Evolutionary conservation across 1,140 invertebrate genomes (phyloP).

Genomic region (Meteorus sp.): DNA sequence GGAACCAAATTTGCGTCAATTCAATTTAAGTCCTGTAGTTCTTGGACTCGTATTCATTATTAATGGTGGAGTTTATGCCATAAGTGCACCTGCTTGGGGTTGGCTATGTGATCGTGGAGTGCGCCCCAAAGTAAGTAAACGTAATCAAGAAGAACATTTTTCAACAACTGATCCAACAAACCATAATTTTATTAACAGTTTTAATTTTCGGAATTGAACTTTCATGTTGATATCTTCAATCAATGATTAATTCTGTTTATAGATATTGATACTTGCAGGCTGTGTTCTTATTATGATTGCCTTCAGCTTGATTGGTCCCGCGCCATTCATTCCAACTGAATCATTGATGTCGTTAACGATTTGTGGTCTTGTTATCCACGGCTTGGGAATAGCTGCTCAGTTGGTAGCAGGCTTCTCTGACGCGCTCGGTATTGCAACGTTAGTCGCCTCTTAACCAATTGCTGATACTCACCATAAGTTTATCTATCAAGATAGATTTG

Average conservation of each 20-base stretch:
- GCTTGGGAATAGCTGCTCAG: slow-evolving; percentile 78
- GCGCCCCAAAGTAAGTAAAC: slow-evolving; percentile 65
- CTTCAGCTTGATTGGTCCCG: slow-evolving; percentile 75
- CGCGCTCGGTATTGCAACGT: slow-evolving; percentile 75
- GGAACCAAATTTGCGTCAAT: slow-evolving; percentile 78
- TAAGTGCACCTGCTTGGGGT: slow-evolving; percentile 80
- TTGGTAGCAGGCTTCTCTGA: slow-evolving; percentile 81
- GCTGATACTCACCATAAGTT: no score
- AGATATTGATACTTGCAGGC: slow-evolving; percentile 66
- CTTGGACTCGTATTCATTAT: slow-evolving; percentile 86
- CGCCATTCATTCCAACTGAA: slow-evolving; percentile 67
- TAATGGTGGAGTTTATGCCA: slow-evolving; percentile 81
- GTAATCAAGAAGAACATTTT: no score
- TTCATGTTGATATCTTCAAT: no score
- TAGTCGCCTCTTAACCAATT: slow-evolving; percentile 48
- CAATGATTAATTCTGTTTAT: no score
- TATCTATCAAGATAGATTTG: no score
- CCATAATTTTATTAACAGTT: no score
- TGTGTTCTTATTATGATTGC: slow-evolving; percentile 67
- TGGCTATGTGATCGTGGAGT: slow-evolving; percentile 73
- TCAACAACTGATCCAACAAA: no score
- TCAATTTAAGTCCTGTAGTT: slow-evolving; percentile 71
- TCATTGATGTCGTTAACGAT: slow-evolving; percentile 71
- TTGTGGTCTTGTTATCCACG: slow-evolving; percentile 72
- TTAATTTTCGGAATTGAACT: no score